Percentiles rank a stretch among this genome's conserved stretches.
Conservation (phyloP, 2,888 invertebrate genomes). For the Drosophila neonasuta region DNA sequence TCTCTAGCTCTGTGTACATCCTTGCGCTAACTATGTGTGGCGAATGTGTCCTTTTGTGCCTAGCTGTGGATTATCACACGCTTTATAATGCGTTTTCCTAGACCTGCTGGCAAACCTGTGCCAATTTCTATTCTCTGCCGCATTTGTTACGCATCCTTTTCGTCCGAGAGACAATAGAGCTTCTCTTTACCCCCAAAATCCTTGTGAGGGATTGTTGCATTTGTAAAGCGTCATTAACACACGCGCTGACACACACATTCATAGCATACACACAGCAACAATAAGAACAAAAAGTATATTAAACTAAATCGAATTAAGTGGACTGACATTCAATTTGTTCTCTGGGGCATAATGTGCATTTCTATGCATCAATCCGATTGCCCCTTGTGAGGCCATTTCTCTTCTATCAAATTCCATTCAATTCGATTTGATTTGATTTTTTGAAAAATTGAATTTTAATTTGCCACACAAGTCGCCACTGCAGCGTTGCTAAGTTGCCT, state of each 20-base stretch:
- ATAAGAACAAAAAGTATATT: slow-evolving; percentile 49
- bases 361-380: slow-evolving; percentile 36
- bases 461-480: slow-evolving; percentile 67
- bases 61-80: slow-evolving; percentile 76
- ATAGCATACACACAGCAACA: slow-evolving; percentile 3
- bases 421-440: slow-evolving; percentile 56
- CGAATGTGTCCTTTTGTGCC: slow-evolving; percentile 69
- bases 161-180: slow-evolving; percentile 47
- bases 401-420: slow-evolving; percentile 12
- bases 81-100: slow-evolving; percentile 64
- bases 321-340: slow-evolving; percentile 65
- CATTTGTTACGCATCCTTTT: slow-evolving; percentile 66
- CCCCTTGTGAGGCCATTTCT: slow-evolving; percentile 1
- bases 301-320: slow-evolving; percentile 70
- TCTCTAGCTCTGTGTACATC: slow-evolving; percentile 38
- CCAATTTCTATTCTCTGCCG: slow-evolving; percentile 57
- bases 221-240: slow-evolving; percentile 65
- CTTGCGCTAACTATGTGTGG: slow-evolving; percentile 77
- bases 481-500: slow-evolving; percentile 39
- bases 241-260: slow-evolving; percentile 45
- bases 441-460: slow-evolving; percentile 76
- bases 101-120: slow-evolving; percentile 74
- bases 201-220: slow-evolving; percentile 39
- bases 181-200: slow-evolving; percentile 29
- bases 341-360: slow-evolving; percentile 40